Evolutionary conservation across 2,888 invertebrate species (phyloP), one percentile per base, ranked within the genome.

Genomic region (Eucera pruinosa): DNA sequence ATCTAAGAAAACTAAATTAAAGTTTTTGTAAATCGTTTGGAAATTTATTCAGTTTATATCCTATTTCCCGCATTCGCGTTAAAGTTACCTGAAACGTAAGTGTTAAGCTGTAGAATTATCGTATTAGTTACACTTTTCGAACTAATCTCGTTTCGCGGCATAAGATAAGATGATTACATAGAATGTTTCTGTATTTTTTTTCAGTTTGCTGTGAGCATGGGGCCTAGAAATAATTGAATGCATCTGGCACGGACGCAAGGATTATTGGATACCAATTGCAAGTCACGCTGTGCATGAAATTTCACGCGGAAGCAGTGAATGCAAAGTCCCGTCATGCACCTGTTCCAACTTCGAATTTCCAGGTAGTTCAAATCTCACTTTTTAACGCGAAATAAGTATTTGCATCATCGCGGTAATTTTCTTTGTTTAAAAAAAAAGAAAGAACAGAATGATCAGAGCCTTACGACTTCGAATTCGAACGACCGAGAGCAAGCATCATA

Each of bases 201-300:
- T 45, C 57, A 33, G 45, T 45, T 61, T 39, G 15, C 43, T n/a
- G 30, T 7, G 11, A 58, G 41, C 30, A n/a, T 0, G 9, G n/a
- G 5, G 36, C 13, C 13, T 20, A 7, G 9, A 47, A 48, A 20
- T 47, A 45, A 64, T 57, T 47, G 23, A 11, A 58, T 45, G 27
- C 58, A 36, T 65, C 52, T 54, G 33, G 27, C 33, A 39, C 11
- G 20, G 9, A 39, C 23, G 15, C 25, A 66, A 57, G 15, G 41
- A 50, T 41, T 36, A 70, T 74, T 64, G 25, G 30, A 58, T 39
- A 25, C 18, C 39, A 18, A 43, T 20, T 54, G 65, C 52, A 60
- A 75, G 72, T 75, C 65, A 75, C 13, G 47, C 4, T n/a, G 25
- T 43, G 18, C 33, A 33, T 64, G 50, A 71, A 50, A 62, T 45